Percentiles rank a stretch among this genome's conserved stretches.
Evolutionary conservation across 2,797 vertebrate genomes (phyloP).

Genomic region (Tenualosa thibaudeaui): DNA sequence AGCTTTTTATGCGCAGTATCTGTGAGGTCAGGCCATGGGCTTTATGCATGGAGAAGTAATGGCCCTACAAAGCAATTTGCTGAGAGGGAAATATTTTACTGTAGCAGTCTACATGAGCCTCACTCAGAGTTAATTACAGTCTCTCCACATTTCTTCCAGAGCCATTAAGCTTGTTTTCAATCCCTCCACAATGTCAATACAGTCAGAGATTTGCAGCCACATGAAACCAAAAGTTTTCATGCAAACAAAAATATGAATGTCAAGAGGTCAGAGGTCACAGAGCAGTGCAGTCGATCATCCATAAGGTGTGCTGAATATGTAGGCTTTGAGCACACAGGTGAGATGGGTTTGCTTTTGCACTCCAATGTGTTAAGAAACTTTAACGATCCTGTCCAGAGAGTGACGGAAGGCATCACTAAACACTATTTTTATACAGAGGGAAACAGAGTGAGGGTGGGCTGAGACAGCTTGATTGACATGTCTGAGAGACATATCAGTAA

Average conservation of each 20-base stretch:
- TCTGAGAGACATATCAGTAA: not conserved
- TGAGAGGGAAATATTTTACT: not conserved
- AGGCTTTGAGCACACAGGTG: not conserved
- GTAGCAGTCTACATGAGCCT: not conserved
- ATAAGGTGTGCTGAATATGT: not conserved
- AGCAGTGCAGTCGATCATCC: not conserved
- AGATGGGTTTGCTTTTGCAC: not conserved
- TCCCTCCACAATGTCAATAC: conserved; percentile 47
- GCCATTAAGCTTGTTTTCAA: conserved; percentile 64
- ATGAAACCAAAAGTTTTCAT: not conserved
- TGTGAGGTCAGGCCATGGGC: not conserved
- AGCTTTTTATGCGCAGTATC: not conserved
- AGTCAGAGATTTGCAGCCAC: conserved; percentile 53
- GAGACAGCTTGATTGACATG: not conserved
- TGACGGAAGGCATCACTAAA: not conserved
- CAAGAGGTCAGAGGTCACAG: not conserved
- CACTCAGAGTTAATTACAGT: not conserved
- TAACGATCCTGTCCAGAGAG: not conserved
- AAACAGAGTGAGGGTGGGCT: not conserved
- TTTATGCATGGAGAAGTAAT: not conserved
- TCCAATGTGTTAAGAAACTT: not conserved
- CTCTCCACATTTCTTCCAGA: conserved; percentile 72
- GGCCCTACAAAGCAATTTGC: conserved; percentile 17
- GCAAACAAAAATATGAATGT: not conserved
- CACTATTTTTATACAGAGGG: not conserved